These are phyloP conservation scores for Xiphophorus couchianus DNA, from an alignment of 2,113 vertebrate species.

Conservation along the genomic window DNA sequence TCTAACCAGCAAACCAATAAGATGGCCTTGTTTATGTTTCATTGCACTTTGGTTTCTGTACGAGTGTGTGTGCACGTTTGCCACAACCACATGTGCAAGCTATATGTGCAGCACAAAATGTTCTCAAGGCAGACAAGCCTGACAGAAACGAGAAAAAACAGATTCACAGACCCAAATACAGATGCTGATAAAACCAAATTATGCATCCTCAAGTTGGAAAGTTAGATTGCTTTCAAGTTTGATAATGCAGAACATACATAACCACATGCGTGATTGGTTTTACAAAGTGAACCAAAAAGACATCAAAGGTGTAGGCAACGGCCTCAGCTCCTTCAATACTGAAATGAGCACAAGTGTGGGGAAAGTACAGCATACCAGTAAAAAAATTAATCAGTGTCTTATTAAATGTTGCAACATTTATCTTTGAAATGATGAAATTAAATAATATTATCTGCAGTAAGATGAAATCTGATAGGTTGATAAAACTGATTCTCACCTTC, in stretches of 20 bases:
- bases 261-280: background rate
- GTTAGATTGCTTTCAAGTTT: background rate
- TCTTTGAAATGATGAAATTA: background rate
- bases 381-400: background rate
- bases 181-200: too few species aligned
- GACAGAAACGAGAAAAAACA: background rate
- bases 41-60: background rate
- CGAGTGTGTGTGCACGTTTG: background rate
- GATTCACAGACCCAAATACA: too few species aligned
- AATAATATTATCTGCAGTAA: background rate
- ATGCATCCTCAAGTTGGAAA: too few species aligned
- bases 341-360: background rate
- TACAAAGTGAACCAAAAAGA: background rate
- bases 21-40: background rate
- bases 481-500: constrained; percentile 34
- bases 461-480: background rate
- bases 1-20: background rate
- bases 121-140: background rate
- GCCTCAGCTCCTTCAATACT: background rate
- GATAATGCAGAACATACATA: background rate
- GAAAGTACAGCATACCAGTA: background rate
- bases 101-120: background rate
- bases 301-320: background rate
- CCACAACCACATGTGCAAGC: background rate
- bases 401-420: background rate